A percentile compares a stretch with the other conserved stretches of the same genome.
Conservation (phyloP, 2,113 vertebrate species). For the Channa argus region DNA sequence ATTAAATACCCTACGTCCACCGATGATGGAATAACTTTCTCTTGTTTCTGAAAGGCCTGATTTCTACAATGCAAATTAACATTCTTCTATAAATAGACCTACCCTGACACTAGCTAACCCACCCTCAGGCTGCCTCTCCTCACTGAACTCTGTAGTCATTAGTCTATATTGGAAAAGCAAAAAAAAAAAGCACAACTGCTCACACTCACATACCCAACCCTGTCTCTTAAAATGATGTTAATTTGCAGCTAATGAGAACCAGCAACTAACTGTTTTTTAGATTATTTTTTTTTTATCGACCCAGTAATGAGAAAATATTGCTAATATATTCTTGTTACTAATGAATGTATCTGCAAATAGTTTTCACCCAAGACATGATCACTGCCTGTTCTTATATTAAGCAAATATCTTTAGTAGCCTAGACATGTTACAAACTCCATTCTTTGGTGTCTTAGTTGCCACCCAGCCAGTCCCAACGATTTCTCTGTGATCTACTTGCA, state of each 20-base stretch:
- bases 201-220: neutral
- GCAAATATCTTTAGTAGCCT: too few relatives aligned
- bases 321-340: too few relatives aligned
- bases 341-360: neutral
- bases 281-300: too few relatives aligned
- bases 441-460: too few relatives aligned
- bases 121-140: neutral
- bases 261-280: neutral
- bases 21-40: neutral
- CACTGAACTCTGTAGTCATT: neutral
- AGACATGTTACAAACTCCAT: too few relatives aligned
- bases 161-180: neutral
- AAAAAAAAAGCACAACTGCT: neutral
- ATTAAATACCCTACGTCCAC: neutral
- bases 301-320: neutral
- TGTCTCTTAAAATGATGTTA: neutral
- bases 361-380: too few relatives aligned
- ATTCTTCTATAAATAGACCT: conserved; percentile 3
- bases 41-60: neutral
- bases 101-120: neutral
- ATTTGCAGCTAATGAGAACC: neutral
- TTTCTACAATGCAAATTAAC: neutral
- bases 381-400: too few relatives aligned
- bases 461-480: too few relatives aligned
- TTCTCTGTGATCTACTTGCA: too few relatives aligned